Percentiles rank a stretch among this genome's conserved stretches.
Conservation (phyloP, 2,888 invertebrate species). For the Mylabris sibirica region DNA sequence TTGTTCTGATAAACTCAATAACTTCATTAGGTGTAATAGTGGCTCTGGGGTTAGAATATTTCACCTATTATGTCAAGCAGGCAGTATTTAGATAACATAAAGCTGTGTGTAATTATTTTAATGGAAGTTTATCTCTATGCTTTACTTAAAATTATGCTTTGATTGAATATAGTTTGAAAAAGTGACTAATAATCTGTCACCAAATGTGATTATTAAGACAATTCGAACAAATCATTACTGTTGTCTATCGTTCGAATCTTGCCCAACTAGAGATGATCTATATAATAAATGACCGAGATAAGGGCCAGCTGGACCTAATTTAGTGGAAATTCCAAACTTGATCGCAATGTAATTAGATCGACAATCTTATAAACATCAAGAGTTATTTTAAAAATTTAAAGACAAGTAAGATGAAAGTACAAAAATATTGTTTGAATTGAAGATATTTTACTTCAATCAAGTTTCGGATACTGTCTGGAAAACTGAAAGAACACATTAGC, state of each 20-base stretch:
- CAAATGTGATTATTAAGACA: not conserved
- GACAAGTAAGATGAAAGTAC: too few relatives aligned
- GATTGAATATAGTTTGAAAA: not conserved
- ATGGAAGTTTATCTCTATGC: not conserved
- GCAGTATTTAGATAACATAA: not conserved
- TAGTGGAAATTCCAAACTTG: not conserved
- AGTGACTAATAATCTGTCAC: too few relatives aligned
- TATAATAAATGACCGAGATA: not conserved
- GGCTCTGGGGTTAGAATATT: not conserved
- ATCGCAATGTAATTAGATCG: not conserved
- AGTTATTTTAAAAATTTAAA: too few relatives aligned
- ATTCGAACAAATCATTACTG: not conserved
- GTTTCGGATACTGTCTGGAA: not conserved
- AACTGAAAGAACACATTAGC: not conserved
- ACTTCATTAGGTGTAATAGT: not conserved
- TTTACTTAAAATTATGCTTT: not conserved
- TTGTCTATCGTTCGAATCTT: not conserved
- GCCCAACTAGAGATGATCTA: not conserved
- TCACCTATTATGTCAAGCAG: not conserved
- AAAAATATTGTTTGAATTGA: not conserved
- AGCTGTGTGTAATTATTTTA: not conserved
- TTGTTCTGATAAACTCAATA: conserved; percentile 7
- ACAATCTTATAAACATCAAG: not conserved
- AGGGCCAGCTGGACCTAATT: not conserved
- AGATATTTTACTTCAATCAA: not conserved